phyloP scores from a whole-genome alignment of 2,113 vertebrate species.

The Lasiurus borealis region DNA sequence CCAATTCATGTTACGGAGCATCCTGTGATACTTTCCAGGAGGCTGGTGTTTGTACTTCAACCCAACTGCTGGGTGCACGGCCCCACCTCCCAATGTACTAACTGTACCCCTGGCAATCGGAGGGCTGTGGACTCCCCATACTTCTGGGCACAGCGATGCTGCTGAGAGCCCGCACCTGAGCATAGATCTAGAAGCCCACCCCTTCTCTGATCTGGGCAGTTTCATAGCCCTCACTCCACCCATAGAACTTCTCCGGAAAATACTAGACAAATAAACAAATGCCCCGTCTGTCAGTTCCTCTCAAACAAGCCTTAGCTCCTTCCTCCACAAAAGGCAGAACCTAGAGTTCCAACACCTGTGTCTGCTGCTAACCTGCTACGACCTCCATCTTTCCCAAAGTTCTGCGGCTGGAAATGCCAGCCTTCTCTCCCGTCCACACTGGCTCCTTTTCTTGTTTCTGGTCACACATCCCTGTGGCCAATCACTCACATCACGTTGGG shows the following conservation, averaged over 20 bases:
- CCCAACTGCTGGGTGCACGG: neutral
- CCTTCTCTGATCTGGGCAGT: neutral
- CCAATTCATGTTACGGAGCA: neutral
- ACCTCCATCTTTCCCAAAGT: neutral
- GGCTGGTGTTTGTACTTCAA: neutral
- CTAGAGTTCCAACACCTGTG: neutral
- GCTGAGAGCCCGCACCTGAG: neutral
- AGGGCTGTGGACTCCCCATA: no score
- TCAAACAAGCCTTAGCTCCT: neutral
- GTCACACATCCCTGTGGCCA: neutral
- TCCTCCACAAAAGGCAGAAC: neutral
- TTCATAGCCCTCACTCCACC: neutral
- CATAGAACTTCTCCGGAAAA: neutral
- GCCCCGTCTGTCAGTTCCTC: neutral
- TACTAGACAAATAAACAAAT: neutral
- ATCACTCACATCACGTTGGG: neutral
- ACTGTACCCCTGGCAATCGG: accelerated
- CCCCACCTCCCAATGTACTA: no score
- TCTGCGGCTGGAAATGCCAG: neutral
- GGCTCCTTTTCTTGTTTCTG: neutral
- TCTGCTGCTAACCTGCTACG: neutral
- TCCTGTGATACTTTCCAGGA: neutral
- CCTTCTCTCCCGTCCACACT: neutral
- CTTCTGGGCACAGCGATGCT: neutral
- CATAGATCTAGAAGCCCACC: neutral